These are phyloP conservation scores for Aleadryas rufinucha DNA, from an alignment of 2,113 vertebrate genomes.

Conservation along the genomic window DNA sequence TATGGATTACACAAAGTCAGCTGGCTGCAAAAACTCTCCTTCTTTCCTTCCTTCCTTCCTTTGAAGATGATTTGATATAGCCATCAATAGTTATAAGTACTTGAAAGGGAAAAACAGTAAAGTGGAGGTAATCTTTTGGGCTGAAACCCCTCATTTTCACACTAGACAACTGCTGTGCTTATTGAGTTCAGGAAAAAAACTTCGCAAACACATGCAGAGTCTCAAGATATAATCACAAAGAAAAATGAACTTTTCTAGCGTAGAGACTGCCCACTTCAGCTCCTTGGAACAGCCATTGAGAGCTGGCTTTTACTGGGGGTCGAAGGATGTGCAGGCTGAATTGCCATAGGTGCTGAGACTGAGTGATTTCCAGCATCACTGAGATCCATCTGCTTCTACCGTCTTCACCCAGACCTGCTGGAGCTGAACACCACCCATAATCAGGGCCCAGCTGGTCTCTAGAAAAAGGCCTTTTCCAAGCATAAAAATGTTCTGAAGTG, in stretches of 20 bases:
- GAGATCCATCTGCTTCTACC: neutral
- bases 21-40: neutral
- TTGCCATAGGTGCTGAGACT: rapidly evolving
- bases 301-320: neutral
- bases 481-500: neutral
- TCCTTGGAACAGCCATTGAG: neutral
- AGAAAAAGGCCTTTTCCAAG: neutral
- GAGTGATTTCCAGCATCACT: neutral
- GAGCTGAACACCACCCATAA: neutral
- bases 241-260: neutral
- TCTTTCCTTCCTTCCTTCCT: neutral
- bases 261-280: neutral
- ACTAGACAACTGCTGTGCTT: neutral
- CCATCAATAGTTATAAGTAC: neutral
- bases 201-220: neutral
- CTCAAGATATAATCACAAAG: neutral
- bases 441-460: neutral
- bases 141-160: neutral
- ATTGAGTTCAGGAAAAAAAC: neutral
- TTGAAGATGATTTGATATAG: neutral
- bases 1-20: neutral
- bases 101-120: neutral
- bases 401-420: neutral
- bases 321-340: neutral
- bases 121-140: neutral